Evolutionary conservation across 2,888 invertebrate species (phyloP), one percentile per base, ranked within the genome.

Genomic region (Nipponacmea schrenckii): DNA sequence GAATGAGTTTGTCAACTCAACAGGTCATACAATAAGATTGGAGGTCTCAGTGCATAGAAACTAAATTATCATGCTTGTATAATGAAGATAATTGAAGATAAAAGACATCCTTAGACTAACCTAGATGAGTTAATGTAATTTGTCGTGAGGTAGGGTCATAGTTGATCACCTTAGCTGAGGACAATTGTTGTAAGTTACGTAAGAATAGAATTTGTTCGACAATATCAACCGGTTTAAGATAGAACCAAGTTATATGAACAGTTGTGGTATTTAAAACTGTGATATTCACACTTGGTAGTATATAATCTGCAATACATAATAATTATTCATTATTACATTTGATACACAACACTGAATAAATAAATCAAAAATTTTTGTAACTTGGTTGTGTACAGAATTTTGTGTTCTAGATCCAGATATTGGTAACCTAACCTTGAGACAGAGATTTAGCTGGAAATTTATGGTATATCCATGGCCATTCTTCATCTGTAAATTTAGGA

Each of bases 401-500:
- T n/a, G n/a, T n/a, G n/a, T 31, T 31, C 31, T 31, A 3, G 31
- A 31, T 31, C 31, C 2, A 31, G 31, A 31, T 5, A 31, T 31
- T 5, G 31, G 7, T 39, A 39, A 5, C 4, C 39, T 39, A 8
- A 39, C 39, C 10, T 5, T 39, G 39, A 39, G 39, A 39, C 39
- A 39, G 39, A 39, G 56, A 56, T 17, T 39, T 63, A 39, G 68
- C 62, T 10, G 74, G 73, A 1, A 74, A 73, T 24, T 44, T 69
- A 68, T 70, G 71, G 31, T 24, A 20, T 7, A 78, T 78, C 82
- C 84, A 83, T 1, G 80, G 81, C 81, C 83, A 83, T 2, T 71
- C 72, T 3, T 90, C 87, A 17, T 84, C 84, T 14, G 77, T 68
- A 10, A 85, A 77, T 74, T 90, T 86, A 79, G 91, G 91, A 90